A percentile compares a stretch with the other conserved stretches of the same genome.
Evolutionary conservation across 1,140 invertebrate species (phyloP).

Genomic region (Tetramorium parvispinum): DNA sequence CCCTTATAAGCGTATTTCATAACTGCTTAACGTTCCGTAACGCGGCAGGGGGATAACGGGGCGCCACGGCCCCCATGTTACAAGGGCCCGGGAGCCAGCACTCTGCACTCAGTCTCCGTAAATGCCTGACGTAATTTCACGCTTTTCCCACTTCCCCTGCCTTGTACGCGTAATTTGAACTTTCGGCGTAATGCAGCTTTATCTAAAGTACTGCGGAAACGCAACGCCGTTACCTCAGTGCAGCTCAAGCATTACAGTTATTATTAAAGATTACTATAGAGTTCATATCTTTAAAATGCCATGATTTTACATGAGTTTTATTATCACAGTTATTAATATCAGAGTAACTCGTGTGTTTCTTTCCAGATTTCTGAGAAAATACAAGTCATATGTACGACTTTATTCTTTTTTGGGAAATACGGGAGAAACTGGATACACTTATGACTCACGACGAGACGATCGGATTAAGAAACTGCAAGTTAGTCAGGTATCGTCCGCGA

Average conservation of each 20-base stretch:
- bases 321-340: background rate
- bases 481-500: background rate
- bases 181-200: constrained; percentile 1
- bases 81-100: constrained; percentile 11
- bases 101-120: constrained; percentile 2
- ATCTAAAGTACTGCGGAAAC: background rate
- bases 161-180: constrained; percentile 1
- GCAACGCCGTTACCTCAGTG: background rate
- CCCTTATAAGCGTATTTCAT: constrained; percentile 83
- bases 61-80: background rate
- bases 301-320: background rate
- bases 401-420: background rate
- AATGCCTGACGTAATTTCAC: constrained; percentile 36
- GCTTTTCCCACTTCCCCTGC: background rate
- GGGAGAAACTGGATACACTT: background rate
- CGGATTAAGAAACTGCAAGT: constrained; percentile 5
- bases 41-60: constrained; percentile 71
- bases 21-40: constrained; percentile 84
- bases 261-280: background rate
- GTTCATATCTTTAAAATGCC: background rate
- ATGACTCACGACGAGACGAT: background rate
- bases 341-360: background rate
- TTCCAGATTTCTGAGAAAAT: background rate
- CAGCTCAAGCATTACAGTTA: background rate
- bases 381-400: no score